A percentile compares a stretch with the other conserved stretches of the same genome.
Evolutionary conservation across 2,888 invertebrate genomes (phyloP).

Genomic region (Linnaemya tessellans): DNA sequence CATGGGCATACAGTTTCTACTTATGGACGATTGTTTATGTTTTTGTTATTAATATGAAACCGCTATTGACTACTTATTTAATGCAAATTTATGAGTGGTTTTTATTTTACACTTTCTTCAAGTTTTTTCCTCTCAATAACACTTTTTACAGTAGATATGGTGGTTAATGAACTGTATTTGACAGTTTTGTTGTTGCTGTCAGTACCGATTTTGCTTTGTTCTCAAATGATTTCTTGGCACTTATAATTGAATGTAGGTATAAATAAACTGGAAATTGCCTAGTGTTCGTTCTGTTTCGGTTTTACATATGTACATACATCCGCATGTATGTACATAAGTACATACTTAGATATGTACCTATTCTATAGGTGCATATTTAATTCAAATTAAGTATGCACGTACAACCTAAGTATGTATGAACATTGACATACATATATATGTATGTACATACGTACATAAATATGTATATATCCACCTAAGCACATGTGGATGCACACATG

Average conservation of each 20-base stretch:
- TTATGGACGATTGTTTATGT: slow-evolving; percentile 30
- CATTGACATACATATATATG: background rate
- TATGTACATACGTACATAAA: slow-evolving; percentile 10
- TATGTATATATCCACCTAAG: background rate
- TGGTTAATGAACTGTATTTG: slow-evolving; percentile 59
- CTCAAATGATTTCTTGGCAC: slow-evolving; percentile 17
- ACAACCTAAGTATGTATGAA: too few species aligned
- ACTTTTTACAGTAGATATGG: slow-evolving; percentile 14
- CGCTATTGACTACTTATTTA: slow-evolving; percentile 47
- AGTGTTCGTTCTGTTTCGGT: too few species aligned
- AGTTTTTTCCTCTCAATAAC: slow-evolving; percentile 38
- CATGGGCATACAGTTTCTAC: background rate
- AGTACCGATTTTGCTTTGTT: slow-evolving; percentile 5
- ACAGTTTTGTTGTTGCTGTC: slow-evolving; percentile 29
- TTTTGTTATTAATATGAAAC: slow-evolving; percentile 54
- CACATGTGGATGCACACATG: background rate
- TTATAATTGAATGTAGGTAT: too few species aligned
- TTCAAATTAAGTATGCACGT: too few species aligned
- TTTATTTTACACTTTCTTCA: slow-evolving; percentile 39
- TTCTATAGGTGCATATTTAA: too few species aligned
- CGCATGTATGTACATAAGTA: background rate
- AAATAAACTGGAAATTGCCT: too few species aligned
- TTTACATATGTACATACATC: background rate
- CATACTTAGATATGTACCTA: background rate
- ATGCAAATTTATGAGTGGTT: slow-evolving; percentile 49